phyloP scores from a whole-genome alignment of 2,888 invertebrate genomes.

The Acanthosepion lycidas region DNA sequence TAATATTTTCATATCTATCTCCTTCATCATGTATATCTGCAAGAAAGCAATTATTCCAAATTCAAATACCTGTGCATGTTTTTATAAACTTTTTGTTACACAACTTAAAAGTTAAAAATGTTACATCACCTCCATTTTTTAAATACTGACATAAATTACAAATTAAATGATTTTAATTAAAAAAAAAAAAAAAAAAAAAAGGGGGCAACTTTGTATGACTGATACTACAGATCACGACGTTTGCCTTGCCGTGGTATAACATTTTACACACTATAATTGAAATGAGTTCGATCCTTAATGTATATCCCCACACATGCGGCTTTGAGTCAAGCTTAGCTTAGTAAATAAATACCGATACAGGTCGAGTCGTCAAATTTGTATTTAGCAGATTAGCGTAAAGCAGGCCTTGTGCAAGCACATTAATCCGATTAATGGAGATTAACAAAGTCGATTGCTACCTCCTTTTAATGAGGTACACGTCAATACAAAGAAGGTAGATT shows the following conservation, averaged over 20 bases:
- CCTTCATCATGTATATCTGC: no score
- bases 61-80: no score
- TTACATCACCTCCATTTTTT: no score
- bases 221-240: background rate
- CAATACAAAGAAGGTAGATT: background rate
- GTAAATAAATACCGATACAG: background rate
- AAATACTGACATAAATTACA: no score
- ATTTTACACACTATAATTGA: background rate
- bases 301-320: background rate
- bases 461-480: background rate
- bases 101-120: no score
- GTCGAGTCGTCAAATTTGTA: conserved; percentile 11
- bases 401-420: background rate
- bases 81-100: no score
- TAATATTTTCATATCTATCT: no score
- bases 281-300: background rate
- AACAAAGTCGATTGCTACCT: background rate
- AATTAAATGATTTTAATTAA: no score
- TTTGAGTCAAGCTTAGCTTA: background rate
- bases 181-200: background rate
- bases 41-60: no score
- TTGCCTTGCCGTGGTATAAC: background rate
- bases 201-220: fast-evolving
- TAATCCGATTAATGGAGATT: background rate
- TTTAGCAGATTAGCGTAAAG: conserved; percentile 17